Conservation (phyloP, 1,140 invertebrate species). For the Ceratina australensis region DNA sequence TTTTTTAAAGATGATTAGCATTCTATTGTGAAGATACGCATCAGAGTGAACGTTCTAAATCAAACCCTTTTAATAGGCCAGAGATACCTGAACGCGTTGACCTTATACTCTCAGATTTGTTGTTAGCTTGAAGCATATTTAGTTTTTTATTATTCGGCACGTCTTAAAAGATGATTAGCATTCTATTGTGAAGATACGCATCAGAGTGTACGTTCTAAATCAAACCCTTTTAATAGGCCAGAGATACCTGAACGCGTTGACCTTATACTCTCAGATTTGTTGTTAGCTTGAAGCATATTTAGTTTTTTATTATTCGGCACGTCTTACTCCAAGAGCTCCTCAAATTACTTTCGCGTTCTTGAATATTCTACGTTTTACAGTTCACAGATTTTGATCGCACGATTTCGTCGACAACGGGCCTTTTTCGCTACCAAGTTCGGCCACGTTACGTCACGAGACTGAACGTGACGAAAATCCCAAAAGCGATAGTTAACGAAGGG, state of each 20-base stretch:
- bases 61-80: constrained; percentile 21
- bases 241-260: constrained; percentile 8
- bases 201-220: not conserved
- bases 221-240: constrained; percentile 21
- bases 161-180: not conserved
- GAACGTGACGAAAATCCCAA: constrained; percentile 41
- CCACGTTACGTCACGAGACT: constrained; percentile 28
- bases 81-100: constrained; percentile 8
- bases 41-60: not conserved
- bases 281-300: no score
- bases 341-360: not conserved
- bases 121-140: no score
- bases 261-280: constrained; percentile 2
- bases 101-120: constrained; percentile 2
- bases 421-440: constrained; percentile 26
- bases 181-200: not conserved
- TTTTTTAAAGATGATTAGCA: not conserved
- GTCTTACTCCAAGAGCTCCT: no score
- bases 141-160: no score
- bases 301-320: no score
- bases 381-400: not conserved
- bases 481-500: constrained; percentile 15
- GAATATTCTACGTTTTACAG: not conserved
- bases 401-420: not conserved
- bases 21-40: not conserved